Evolutionary conservation across 2,888 invertebrate genomes (phyloP).

Genomic region (Drosophila atripex): DNA sequence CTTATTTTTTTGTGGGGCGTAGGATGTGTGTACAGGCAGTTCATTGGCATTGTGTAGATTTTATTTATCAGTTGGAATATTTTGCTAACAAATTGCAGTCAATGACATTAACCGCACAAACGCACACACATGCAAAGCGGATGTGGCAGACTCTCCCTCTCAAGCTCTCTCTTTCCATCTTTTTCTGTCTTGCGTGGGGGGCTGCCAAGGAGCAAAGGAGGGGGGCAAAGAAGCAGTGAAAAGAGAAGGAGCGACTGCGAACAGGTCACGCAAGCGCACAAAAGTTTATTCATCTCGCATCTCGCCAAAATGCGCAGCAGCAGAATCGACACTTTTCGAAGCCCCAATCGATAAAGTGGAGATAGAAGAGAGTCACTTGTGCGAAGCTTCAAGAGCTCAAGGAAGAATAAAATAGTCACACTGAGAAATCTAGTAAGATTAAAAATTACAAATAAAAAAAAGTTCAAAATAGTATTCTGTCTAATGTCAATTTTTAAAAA

Average conservation of each 20-base stretch:
- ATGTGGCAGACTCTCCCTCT: slow-evolving; percentile 33
- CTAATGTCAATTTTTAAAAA: no score
- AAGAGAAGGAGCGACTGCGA: slow-evolving; percentile 24
- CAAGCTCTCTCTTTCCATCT: not conserved
- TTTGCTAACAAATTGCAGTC: slow-evolving; percentile 81
- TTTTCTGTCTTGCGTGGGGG: slow-evolving; percentile 32
- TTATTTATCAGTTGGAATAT: slow-evolving; percentile 76
- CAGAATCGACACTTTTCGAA: slow-evolving; percentile 56
- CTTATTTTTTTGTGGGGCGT: slow-evolving; percentile 15
- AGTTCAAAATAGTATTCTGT: no score
- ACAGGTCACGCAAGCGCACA: slow-evolving; percentile 74
- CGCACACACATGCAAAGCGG: slow-evolving; percentile 51
- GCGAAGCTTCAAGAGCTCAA: slow-evolving; percentile 43
- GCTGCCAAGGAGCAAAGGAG: no score
- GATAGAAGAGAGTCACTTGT: slow-evolving; percentile 54
- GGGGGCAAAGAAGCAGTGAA: slow-evolving; percentile 11
- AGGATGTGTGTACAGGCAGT: slow-evolving; percentile 48
- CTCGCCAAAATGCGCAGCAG: slow-evolving; percentile 63
- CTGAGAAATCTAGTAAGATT: no score
- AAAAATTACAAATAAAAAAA: no score
- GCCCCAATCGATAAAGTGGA: slow-evolving; percentile 59
- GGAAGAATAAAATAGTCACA: slow-evolving; percentile 29
- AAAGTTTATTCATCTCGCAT: slow-evolving; percentile 71
- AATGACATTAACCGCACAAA: slow-evolving; percentile 67
- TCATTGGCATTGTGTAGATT: slow-evolving; percentile 74